Evolutionary conservation across 1,140 invertebrate genomes (phyloP).

Genomic region (Pissodes strobi): DNA sequence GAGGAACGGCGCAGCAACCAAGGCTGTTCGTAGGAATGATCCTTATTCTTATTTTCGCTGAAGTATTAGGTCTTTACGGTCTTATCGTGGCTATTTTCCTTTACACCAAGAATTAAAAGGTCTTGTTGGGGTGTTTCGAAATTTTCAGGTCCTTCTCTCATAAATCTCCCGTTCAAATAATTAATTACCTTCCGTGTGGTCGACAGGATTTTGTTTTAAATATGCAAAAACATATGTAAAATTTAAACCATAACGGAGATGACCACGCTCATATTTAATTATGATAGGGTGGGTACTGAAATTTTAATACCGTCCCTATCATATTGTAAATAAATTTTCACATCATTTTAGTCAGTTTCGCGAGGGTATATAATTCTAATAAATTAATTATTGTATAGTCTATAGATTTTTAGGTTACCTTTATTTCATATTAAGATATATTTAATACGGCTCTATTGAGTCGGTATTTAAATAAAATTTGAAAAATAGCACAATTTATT

Average conservation of each 20-base stretch:
- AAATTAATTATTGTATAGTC: constrained; percentile 49
- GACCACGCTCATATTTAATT: constrained; percentile 38
- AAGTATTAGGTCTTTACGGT: constrained; percentile 99
- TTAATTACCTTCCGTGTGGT: constrained; percentile 15
- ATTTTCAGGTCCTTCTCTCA: constrained; percentile 9
- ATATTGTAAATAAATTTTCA: constrained; percentile 32
- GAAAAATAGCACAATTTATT: constrained; percentile 50
- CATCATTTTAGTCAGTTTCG: constrained; percentile 38
- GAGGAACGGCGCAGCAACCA: constrained; percentile 98
- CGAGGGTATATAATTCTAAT: constrained; percentile 42
- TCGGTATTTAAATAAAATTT: constrained; percentile 45
- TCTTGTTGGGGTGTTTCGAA: constrained; percentile 7
- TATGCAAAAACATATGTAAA: constrained; percentile 39
- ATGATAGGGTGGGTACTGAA: constrained; percentile 37
- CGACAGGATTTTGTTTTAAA: constrained; percentile 26
- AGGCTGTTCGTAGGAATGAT: constrained; percentile 99
- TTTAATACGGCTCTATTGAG: constrained; percentile 39
- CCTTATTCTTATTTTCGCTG: constrained; percentile 99
- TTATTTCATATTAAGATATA: constrained; percentile 39
- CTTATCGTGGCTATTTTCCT: constrained; percentile 98
- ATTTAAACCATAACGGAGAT: constrained; percentile 38
- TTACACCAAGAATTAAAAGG: constrained; percentile 72
- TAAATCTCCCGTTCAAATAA: constrained; percentile 11
- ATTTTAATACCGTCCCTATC: constrained; percentile 20
- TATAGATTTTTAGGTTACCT: constrained; percentile 45